Evolutionary conservation across 2,888 invertebrate species (phyloP), one percentile per base, ranked within the genome.

Genomic region (Germaria angustata): DNA sequence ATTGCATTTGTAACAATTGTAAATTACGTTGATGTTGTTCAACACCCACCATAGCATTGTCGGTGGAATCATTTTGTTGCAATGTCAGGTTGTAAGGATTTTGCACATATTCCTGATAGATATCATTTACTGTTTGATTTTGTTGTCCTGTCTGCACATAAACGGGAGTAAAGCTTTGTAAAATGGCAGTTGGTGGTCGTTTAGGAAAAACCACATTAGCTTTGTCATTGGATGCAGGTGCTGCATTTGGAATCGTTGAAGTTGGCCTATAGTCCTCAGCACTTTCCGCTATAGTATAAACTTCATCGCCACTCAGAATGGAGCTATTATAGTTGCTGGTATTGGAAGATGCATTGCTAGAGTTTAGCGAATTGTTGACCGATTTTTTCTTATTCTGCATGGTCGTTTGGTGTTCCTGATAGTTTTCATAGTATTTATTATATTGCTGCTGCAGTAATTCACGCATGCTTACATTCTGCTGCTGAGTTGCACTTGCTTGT

Each of bases 51-150:
- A 63, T 28, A 49, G 55, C 15, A 2, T 39, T 41, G 15, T 51
- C 32, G 1, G 41, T 7, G n/a, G 17, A 2, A 81, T 32, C 90
- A 90, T 22, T 88, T 20, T 87, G 89, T 63, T 88, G 90, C 91
- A 88, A 91, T 89, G 87, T 92, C 88, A 86, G 84, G 85, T 91
- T 91, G 77, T 91, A 91, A 1, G 91, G 91, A 87, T 91, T 91
- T 81, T 90, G 87, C 34, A 90, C 88, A 85, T 91, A 91, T 77
- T 91, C 90, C 80, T 88, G 87, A 84, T 89, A 91, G 57, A 91
- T 91, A 69, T 91, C 91, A 8, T 87, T 85, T 24, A 85, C 86
- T 6, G 86, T 75, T 66, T 87, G 84, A 13, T 83, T 73, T 22
- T 85, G 86, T 5, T 20, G 80, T 6, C 51, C 15, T 20, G 80